Evolutionary conservation across 2,797 vertebrate species (phyloP).

Genomic region (Semaprochilodus insignis): DNA sequence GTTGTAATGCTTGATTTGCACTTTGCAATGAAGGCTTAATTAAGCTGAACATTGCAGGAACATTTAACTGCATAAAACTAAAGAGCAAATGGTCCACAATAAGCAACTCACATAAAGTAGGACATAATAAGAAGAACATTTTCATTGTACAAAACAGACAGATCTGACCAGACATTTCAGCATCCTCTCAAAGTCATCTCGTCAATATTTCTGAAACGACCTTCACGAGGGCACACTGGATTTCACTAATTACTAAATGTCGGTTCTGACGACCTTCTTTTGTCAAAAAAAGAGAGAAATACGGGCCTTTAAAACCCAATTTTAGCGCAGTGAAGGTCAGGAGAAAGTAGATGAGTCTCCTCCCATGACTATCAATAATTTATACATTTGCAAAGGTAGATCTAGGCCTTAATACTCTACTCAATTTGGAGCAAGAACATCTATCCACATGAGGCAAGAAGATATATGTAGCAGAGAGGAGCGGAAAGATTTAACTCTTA

Average conservation of each 20-base stretch:
- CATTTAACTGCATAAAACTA: not conserved
- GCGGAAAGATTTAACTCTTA: conserved; percentile 21
- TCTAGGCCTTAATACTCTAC: conserved; percentile 59
- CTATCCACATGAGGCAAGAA: conserved; percentile 45
- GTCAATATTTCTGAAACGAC: conserved; percentile 41
- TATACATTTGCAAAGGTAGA: conserved; percentile 60
- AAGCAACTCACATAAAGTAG: too few relatives aligned
- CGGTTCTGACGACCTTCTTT: conserved; percentile 55
- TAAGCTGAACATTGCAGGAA: too few relatives aligned
- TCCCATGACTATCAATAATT: conserved; percentile 64
- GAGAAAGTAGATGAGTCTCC: conserved; percentile 52
- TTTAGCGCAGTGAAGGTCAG: conserved; percentile 63
- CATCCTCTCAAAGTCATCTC: conserved; percentile 14
- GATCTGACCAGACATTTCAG: not conserved
- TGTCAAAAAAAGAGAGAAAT: conserved; percentile 45
- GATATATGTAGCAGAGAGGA: conserved; percentile 45
- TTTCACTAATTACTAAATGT: conserved; percentile 54
- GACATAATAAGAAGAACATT: too few relatives aligned
- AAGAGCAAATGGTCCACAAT: not conserved
- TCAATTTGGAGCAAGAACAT: conserved; percentile 54
- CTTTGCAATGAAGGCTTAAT: not conserved
- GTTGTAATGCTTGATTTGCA: not conserved
- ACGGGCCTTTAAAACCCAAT: conserved; percentile 57
- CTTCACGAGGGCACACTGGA: conserved; percentile 47
- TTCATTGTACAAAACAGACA: not conserved